A percentile compares a stretch with the other conserved stretches of the same genome.
Evolutionary conservation across 2,797 vertebrate genomes (phyloP).

Genomic region (Hybognathus amarus): DNA sequence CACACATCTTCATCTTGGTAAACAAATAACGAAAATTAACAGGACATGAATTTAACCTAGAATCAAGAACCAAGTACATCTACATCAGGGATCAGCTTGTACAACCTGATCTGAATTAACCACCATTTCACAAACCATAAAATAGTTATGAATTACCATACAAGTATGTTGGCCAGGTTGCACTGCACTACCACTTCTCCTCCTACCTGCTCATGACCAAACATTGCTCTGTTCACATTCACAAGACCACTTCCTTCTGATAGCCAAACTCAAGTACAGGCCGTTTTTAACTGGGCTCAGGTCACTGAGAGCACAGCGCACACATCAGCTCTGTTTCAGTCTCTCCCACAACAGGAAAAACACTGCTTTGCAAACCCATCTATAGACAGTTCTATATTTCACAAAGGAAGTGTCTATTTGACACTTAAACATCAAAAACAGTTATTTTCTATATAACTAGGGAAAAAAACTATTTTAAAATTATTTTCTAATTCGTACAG

Average conservation of each 20-base stretch:
- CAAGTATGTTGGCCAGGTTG: not conserved
- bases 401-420: not conserved
- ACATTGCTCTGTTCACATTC: constrained; percentile 39
- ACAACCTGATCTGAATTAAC: not conserved
- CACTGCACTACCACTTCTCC: constrained; percentile 48
- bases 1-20: not conserved
- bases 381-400: not conserved
- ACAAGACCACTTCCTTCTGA: constrained; percentile 66
- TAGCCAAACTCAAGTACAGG: constrained; percentile 67
- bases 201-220: constrained; percentile 15
- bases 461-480: not conserved
- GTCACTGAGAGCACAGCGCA: constrained; percentile 45
- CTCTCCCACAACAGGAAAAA: constrained; percentile 17
- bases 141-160: not conserved
- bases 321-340: constrained; percentile 17
- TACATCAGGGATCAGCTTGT: constrained; percentile 60
- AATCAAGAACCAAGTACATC: constrained; percentile 34
- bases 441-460: not conserved
- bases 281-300: constrained; percentile 43
- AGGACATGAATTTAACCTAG: constrained; percentile 25
- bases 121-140: not conserved
- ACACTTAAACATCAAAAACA: not conserved
- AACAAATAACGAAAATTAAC: not conserved
- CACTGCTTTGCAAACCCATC: not conserved
- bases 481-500: not conserved